Percentiles rank a stretch among this genome's conserved stretches.
phyloP scores from a whole-genome alignment of 2,113 vertebrate genomes.

The Todiramphus saurophagus region DNA sequence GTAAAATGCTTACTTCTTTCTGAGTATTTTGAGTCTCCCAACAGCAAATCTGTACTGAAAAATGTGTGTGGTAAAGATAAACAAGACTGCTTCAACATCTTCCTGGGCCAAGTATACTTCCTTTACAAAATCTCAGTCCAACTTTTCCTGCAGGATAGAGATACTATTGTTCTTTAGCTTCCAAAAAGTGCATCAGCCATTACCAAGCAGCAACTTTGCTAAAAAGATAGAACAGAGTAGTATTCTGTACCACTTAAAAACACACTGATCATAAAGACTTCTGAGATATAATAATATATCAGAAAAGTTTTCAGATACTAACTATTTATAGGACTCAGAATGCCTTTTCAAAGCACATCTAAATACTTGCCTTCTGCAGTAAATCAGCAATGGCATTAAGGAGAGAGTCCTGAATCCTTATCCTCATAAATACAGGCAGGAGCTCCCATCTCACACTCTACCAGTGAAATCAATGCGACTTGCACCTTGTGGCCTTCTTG shows the following conservation, averaged over 20 bases:
- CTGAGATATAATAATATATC: not conserved
- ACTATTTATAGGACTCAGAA: not conserved
- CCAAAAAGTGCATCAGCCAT: not conserved
- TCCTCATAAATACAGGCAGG: not conserved
- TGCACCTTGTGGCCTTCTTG: not conserved
- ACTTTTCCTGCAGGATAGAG: not conserved
- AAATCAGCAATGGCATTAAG: not conserved
- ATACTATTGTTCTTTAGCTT: not conserved
- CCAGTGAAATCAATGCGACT: not conserved
- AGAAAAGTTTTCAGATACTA: not conserved
- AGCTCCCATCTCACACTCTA: not conserved
- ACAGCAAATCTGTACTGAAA: not conserved
- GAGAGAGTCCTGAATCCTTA: not conserved
- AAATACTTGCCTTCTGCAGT: not conserved
- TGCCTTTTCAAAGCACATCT: not conserved
- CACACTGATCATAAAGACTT: not conserved
- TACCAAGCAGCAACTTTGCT: not conserved
- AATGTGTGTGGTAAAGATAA: not conserved
- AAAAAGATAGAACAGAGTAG: not conserved
- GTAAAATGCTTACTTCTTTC: not conserved
- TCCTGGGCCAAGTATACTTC: not conserved
- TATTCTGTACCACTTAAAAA: not conserved
- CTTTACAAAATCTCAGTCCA: not conserved
- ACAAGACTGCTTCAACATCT: not conserved
- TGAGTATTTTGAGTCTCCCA: not conserved